Percentiles rank a stretch among this genome's conserved stretches.
Conservation (phyloP, 2,797 vertebrate genomes). For the Hirundo rustica region DNA sequence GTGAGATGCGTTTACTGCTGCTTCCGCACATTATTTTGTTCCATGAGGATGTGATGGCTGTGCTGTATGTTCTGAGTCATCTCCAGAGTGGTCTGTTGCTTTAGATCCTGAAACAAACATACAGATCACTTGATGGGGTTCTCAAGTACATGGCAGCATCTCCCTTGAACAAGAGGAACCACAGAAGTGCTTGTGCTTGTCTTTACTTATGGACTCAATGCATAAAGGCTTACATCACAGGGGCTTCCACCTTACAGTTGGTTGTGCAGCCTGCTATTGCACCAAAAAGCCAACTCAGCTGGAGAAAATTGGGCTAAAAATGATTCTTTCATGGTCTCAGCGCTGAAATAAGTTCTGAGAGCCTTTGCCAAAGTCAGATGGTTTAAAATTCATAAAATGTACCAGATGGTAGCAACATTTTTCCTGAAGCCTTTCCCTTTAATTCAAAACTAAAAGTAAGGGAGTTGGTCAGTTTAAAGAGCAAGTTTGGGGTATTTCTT, state of each 20-base stretch:
- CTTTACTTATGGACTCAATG: not conserved
- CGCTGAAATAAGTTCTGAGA: not conserved
- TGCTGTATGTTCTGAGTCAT: not conserved
- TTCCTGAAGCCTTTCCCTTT: not conserved
- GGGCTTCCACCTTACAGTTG: not conserved
- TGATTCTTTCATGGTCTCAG: not conserved
- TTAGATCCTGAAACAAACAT: not conserved
- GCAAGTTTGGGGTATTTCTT: not conserved
- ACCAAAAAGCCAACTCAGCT: not conserved
- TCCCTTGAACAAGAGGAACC: not conserved
- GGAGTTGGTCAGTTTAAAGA: not conserved
- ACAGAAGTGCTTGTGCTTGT: not conserved
- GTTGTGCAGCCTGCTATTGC: not conserved
- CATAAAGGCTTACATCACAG: not conserved
- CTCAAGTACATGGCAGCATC: not conserved
- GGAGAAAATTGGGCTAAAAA: not conserved
- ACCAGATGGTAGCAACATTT: not conserved
- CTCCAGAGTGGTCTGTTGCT: not conserved
- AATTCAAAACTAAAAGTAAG: not conserved
- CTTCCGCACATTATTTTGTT: not conserved
- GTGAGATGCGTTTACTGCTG: not conserved
- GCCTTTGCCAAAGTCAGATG: slow-evolving; percentile 9
- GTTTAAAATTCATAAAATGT: not conserved
- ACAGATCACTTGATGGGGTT: not conserved
- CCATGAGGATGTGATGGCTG: not conserved